These are phyloP conservation scores for Schizopygopsis malacanthus DNA, from an alignment of 2,797 vertebrate species.

Conservation along the genomic window DNA sequence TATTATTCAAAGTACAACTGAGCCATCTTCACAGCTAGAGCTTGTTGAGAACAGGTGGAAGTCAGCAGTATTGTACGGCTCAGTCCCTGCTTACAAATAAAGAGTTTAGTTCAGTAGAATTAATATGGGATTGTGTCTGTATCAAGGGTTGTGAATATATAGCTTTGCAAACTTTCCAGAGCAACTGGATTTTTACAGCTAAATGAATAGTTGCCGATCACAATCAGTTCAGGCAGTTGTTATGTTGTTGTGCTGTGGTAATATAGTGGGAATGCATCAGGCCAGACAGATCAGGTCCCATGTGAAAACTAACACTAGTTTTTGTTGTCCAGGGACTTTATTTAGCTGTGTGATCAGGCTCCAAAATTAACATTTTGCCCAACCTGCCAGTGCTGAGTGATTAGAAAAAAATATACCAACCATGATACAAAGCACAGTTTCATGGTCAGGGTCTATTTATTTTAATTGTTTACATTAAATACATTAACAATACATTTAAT, in stretches of 20 bases:
- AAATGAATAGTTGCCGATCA: background rate
- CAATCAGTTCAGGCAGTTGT: background rate
- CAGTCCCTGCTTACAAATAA: background rate
- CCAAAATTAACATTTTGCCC: slow-evolving; percentile 8
- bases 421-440: background rate
- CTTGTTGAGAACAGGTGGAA: background rate
- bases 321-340: slow-evolving; percentile 43
- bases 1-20: slow-evolving; percentile 46
- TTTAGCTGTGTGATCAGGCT: slow-evolving; percentile 33
- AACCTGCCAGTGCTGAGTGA: background rate
- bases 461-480: too few relatives aligned
- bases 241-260: slow-evolving; percentile 12
- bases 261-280: slow-evolving; percentile 19
- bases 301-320: slow-evolving; percentile 38
- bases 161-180: background rate
- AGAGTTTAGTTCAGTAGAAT: background rate
- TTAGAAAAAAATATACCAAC: background rate
- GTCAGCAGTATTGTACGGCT: background rate
- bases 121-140: background rate
- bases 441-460: background rate
- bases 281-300: slow-evolving; percentile 38
- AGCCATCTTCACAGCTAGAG: slow-evolving; percentile 8
- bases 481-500: background rate
- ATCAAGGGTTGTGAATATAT: background rate
- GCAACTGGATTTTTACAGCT: background rate